Conservation (phyloP, 1,140 invertebrate species). For the Ips typographus region DNA sequence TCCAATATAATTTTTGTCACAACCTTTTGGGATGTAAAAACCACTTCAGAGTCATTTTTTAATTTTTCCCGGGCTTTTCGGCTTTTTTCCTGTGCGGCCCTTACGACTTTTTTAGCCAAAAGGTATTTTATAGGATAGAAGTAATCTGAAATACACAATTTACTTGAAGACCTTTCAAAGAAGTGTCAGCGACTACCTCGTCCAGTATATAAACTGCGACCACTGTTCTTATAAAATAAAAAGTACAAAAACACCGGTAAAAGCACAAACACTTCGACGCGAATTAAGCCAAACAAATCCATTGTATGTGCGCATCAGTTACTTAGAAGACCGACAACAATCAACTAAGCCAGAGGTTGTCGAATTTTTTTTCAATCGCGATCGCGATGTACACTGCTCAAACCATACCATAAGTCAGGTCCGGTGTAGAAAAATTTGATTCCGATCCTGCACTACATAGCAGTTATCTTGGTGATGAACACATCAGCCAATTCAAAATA, state of each 20-base stretch:
- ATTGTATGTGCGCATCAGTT: background rate
- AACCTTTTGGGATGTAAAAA: slow-evolving; percentile 26
- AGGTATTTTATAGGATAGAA: slow-evolving; percentile 37
- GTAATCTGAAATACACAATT: slow-evolving; percentile 31
- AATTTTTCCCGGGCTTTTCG: slow-evolving; percentile 17
- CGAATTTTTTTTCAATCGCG: too few species aligned
- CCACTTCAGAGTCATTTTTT: slow-evolving; percentile 20
- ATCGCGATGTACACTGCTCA: too few species aligned
- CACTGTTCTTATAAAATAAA: slow-evolving; percentile 27
- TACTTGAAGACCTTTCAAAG: too few species aligned
- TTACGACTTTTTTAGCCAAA: slow-evolving; percentile 35
- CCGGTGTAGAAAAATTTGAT: too few species aligned
- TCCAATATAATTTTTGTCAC: background rate
- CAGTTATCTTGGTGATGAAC: too few species aligned
- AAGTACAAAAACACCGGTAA: slow-evolving; percentile 34
- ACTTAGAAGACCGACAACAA: too few species aligned
- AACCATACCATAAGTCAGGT: too few species aligned
- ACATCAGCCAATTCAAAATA: too few species aligned
- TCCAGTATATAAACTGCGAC: slow-evolving; percentile 28
- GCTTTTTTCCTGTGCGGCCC: slow-evolving; percentile 16
- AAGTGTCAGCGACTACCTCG: slow-evolving; percentile 21
- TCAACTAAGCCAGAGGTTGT: too few species aligned
- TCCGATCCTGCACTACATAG: too few species aligned
- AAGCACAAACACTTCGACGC: slow-evolving; percentile 23
- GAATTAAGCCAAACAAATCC: slow-evolving; percentile 7